Conservation (phyloP, 1,140 invertebrate species). For the Anastatus disparis region DNA sequence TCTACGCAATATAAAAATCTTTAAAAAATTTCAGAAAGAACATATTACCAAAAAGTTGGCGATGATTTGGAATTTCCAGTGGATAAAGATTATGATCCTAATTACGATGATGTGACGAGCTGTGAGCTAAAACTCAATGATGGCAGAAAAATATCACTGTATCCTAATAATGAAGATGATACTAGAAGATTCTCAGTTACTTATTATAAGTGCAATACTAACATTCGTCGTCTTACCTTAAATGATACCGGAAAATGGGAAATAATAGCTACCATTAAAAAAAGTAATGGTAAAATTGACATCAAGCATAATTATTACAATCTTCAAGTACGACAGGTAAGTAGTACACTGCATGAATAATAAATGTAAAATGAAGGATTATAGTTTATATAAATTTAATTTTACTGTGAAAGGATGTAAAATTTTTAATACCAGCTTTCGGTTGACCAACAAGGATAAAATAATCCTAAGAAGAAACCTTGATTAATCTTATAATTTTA, state of each 20-base stretch:
- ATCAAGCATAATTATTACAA: too few species aligned
- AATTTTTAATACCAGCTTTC: too few species aligned
- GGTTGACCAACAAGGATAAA: too few species aligned
- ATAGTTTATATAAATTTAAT: too few species aligned
- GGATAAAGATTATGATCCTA: not conserved
- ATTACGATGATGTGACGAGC: not conserved
- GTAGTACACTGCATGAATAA: too few species aligned
- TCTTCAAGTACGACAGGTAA: conserved; percentile 19
- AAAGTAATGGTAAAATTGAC: too few species aligned
- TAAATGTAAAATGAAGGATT: too few species aligned
- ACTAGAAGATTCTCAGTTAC: not conserved
- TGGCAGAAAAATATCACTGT: not conserved
- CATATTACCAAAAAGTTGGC: not conserved
- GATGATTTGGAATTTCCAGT: not conserved
- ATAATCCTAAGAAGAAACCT: too few species aligned
- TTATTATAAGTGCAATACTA: not conserved
- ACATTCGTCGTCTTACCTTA: not conserved
- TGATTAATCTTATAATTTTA: too few species aligned
- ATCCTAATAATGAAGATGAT: not conserved
- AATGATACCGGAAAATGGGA: conserved; percentile 16
- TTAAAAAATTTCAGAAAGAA: conserved; percentile 3
- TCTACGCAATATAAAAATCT: too few species aligned
- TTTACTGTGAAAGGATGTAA: too few species aligned
- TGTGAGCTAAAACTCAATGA: conserved; percentile 11
- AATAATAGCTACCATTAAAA: not conserved